Base-by-base conservation (phyloP, 2,113 vertebrate species). In the Gymnogyps californianus region DNA sequence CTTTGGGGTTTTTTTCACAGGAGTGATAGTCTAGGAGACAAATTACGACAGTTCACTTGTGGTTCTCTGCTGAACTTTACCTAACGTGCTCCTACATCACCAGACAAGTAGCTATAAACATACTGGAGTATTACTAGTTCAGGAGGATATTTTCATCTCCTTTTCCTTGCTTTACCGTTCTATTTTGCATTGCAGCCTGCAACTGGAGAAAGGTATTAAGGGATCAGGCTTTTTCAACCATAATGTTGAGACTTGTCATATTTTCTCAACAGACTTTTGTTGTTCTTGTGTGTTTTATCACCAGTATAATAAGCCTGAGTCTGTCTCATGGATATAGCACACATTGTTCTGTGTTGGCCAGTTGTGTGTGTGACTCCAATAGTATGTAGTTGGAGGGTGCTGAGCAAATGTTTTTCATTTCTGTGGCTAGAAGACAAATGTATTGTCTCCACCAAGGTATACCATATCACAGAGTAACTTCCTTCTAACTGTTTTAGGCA, bases 161-260 rank as follows among this genome's bases (percentile, higher is more conserved):
- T 92, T 90, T 96, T 59, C 76, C 47, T 93, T 93, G 59, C 47
- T 78, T 96, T 79, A 92, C 72, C 95, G 38, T 92, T 92, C 58
- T 89, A 1, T 96, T 96, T 94, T 96, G 83, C 70, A 59, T 92
- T 97, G 90, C 87, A 97, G 89, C 85, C 85, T 95, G 90, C 91
- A 92, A 32, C n/a, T 91, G 96, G 96, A 93, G 49, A 89, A 86
- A 97, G 96, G 93, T 95, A 96, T 96, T 93, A 66, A 87, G 92
- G 42, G 46, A 89, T 52, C 10, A 7, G 29, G 13, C 3, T 9
- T 75, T 64, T 91, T 78, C 20, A 57, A 86, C 26, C 34, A 5
- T 46, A 36, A 31, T 42, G 10, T 67, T 92, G 61, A 85, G 42
- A 58, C 11, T 46, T 91, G 26, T 67, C 1, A 0, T 90, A 11